phyloP scores from a whole-genome alignment of 2,113 vertebrate genomes.

The Girardinichthys multiradiatus region DNA sequence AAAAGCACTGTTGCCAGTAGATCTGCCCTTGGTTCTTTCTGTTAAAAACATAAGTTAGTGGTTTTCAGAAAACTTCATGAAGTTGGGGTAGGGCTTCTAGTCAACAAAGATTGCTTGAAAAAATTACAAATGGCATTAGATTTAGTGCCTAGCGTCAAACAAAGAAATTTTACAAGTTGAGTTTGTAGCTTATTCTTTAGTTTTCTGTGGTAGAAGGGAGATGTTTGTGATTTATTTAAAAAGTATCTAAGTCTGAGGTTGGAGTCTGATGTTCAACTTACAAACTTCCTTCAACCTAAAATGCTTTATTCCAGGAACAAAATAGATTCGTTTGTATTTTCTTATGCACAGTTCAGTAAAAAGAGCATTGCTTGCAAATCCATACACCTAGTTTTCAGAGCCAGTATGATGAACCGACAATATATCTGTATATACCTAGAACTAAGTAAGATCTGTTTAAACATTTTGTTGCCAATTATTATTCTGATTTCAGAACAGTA shows the following conservation, averaged over 20 bases:
- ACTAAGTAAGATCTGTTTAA: background rate
- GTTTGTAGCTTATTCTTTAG: background rate
- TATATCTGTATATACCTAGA: background rate
- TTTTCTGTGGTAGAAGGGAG: background rate
- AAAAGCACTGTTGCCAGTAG: too few species aligned
- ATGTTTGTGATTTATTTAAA: background rate
- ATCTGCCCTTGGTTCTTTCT: too few species aligned
- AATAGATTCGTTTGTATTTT: background rate
- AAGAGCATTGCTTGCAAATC: background rate
- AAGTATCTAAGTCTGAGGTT: background rate
- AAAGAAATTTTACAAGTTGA: too few species aligned
- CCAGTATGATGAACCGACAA: background rate
- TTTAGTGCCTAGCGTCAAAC: background rate
- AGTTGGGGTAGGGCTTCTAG: background rate
- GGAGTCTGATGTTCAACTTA: background rate
- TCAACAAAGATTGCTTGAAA: background rate
- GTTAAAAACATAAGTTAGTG: too few species aligned
- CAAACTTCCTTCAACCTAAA: background rate
- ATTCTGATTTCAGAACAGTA: too few species aligned
- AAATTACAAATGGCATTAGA: background rate
- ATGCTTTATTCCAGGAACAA: background rate
- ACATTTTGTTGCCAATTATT: background rate
- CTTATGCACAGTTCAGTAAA: background rate
- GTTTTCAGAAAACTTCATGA: background rate
- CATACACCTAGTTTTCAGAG: background rate